Conservation (phyloP, 2,113 vertebrate genomes). For the Thryonomys swinderianus region DNA sequence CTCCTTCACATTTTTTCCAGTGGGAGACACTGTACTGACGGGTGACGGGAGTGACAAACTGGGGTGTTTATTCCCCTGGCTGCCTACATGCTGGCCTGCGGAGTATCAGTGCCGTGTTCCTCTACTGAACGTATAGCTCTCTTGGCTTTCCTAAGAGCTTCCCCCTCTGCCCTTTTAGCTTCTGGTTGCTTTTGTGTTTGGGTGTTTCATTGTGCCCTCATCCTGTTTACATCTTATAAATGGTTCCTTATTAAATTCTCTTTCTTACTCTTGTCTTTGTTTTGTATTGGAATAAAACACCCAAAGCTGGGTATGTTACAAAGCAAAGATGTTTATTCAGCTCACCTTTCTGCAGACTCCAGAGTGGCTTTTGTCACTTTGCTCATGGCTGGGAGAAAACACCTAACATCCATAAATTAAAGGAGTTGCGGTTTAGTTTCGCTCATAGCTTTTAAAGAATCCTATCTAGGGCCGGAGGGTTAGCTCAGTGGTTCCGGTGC, state of each 20-base stretch:
- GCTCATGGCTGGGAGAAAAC: neutral
- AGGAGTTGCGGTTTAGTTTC: neutral
- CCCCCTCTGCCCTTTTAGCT: neutral
- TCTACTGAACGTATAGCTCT: neutral
- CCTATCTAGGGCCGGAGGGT: too few relatives aligned
- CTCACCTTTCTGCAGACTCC: neutral
- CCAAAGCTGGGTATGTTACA: neutral
- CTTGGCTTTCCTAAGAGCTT: neutral
- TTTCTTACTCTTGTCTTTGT: neutral
- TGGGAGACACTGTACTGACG: neutral
- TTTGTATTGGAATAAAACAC: neutral
- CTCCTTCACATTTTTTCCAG: neutral
- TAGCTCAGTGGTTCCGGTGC: too few relatives aligned
- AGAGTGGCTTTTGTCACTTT: neutral
- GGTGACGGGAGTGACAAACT: neutral
- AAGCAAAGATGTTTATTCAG: neutral
- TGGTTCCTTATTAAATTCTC: neutral
- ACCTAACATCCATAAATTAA: neutral
- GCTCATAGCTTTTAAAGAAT: neutral
- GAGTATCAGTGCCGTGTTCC: neutral
- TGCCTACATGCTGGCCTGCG: neutral
- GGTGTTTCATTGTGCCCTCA: neutral
- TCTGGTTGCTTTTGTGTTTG: neutral
- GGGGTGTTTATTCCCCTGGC: neutral
- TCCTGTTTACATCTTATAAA: neutral